Evolutionary conservation across 2,113 vertebrate species (phyloP).

Genomic region (Pundamilia nyererei): DNA sequence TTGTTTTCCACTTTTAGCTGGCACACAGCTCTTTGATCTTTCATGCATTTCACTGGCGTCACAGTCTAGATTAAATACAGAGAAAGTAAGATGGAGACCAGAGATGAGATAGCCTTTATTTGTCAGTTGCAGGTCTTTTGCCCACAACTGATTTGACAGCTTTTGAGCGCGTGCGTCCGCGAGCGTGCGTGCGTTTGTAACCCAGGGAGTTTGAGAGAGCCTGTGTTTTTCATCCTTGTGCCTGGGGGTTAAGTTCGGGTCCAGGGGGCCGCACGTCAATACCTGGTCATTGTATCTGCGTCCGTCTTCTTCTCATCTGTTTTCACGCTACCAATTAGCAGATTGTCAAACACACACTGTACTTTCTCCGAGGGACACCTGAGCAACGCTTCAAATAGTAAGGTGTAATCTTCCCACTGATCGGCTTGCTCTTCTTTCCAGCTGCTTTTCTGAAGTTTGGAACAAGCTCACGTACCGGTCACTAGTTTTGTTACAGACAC

Average conservation of each 20-base stretch:
- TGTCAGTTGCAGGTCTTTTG: no score
- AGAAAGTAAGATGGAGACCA: not conserved
- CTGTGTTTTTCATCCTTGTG: slow-evolving; percentile 48
- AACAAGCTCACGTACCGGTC: no score
- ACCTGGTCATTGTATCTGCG: slow-evolving; percentile 63
- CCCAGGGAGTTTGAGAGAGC: slow-evolving; percentile 22
- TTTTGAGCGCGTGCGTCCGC: not conserved
- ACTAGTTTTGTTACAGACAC: no score
- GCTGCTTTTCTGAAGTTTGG: no score
- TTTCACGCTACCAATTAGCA: no score
- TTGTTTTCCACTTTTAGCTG: not conserved
- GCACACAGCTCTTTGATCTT: not conserved
- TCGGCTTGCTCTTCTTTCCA: no score
- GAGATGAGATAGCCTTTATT: not conserved
- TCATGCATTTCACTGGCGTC: not conserved
- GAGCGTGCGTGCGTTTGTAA: not conserved
- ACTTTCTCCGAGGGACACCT: no score
- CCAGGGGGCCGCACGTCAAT: slow-evolving; percentile 56
- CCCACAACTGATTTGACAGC: no score
- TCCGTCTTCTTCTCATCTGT: slow-evolving; percentile 66
- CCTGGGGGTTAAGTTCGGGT: slow-evolving; percentile 46
- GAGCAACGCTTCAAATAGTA: no score
- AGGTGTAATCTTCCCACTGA: no score
- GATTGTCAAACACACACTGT: no score
- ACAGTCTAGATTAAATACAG: not conserved